Conservation (phyloP, 2,888 invertebrate genomes). For the Drosophila seclusa region DNA sequence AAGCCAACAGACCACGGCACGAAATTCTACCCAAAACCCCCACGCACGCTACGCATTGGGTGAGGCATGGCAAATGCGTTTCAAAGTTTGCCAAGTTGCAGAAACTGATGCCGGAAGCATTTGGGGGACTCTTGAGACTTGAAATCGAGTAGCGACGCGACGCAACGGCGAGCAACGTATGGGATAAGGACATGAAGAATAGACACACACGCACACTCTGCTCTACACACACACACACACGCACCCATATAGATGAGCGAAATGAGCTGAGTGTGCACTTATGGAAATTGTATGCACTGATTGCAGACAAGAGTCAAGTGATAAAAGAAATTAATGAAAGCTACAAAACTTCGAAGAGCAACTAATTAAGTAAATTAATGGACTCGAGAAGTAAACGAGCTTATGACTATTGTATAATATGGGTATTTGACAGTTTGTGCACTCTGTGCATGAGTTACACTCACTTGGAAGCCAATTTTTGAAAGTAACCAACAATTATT, state of each 20-base stretch:
- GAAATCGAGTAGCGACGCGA: conserved; percentile 35
- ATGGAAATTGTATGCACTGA: conserved; percentile 40
- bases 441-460: neutral
- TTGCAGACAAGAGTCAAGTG: conserved; percentile 37
- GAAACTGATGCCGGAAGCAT: conserved; percentile 75
- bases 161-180: conserved; percentile 16
- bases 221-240: neutral
- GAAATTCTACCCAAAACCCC: neutral
- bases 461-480: neutral
- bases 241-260: conserved; percentile 31
- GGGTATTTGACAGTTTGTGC: neutral
- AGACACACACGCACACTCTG: neutral
- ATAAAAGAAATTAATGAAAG: conserved; percentile 58
- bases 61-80: conserved; percentile 68
- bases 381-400: conserved; percentile 3
- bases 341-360: conserved; percentile 19
- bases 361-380: conserved; percentile 13
- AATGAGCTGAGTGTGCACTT: conserved; percentile 24
- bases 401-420: conserved; percentile 3
- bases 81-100: conserved; percentile 74
- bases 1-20: conserved; percentile 52
- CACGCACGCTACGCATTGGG: conserved; percentile 13
- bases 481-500: neutral
- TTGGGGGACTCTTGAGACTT: conserved; percentile 57
- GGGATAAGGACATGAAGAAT: conserved; percentile 37